Conservation (phyloP, 2,797 vertebrate genomes). For the Corythornis leucogaster region DNA sequence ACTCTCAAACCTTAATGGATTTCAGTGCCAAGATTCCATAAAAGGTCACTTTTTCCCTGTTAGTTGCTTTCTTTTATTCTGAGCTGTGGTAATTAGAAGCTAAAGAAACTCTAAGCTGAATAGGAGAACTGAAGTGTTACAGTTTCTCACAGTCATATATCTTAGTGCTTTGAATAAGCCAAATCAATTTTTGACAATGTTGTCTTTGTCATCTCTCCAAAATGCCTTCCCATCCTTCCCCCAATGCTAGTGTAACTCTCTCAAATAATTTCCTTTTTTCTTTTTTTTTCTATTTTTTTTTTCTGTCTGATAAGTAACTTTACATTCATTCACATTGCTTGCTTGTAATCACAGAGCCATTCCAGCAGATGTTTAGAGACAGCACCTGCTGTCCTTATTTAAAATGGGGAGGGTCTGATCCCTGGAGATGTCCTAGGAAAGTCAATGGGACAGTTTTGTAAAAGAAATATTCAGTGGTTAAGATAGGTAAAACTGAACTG, state of each 20-base stretch:
- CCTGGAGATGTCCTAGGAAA: slow-evolving; percentile 17
- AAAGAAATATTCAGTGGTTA: background rate
- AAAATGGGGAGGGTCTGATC: background rate
- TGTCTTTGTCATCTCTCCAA: slow-evolving; percentile 54
- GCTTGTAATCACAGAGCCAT: slow-evolving; percentile 49
- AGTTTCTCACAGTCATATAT: slow-evolving; percentile 36
- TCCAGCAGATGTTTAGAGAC: slow-evolving; percentile 60
- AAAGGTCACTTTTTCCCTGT: slow-evolving; percentile 29
- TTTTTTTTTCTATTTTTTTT: background rate
- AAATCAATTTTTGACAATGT: slow-evolving; percentile 55
- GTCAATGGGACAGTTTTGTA: background rate
- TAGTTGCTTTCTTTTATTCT: slow-evolving; percentile 26
- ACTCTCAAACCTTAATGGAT: slow-evolving; percentile 10
- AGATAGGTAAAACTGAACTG: background rate
- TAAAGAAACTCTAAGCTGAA: slow-evolving; percentile 45
- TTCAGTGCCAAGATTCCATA: slow-evolving; percentile 44
- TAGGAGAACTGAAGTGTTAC: slow-evolving; percentile 48
- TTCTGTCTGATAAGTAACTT: slow-evolving; percentile 37
- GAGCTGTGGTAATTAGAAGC: slow-evolving; percentile 37
- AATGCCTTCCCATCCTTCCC: background rate
- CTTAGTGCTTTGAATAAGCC: slow-evolving; percentile 49
- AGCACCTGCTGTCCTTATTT: background rate
- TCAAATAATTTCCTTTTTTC: background rate
- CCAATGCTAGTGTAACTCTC: background rate
- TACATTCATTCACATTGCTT: slow-evolving; percentile 36